These are phyloP conservation scores for Engystomops pustulosus DNA, from an alignment of 2,113 vertebrate genomes.

Conservation along the genomic window DNA sequence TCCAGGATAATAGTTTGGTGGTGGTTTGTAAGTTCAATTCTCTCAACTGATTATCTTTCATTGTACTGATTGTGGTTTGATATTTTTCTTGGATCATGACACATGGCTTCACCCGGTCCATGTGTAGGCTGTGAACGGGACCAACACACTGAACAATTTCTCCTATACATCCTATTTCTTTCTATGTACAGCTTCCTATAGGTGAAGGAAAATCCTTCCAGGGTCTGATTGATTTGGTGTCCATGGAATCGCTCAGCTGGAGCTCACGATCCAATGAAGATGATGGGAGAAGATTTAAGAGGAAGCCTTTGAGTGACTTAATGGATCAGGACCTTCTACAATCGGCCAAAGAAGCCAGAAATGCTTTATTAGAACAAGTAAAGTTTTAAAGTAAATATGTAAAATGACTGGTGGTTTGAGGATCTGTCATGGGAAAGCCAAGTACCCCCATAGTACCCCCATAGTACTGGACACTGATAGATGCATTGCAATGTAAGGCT, in stretches of 20 bases:
- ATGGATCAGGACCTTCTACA: conserved; percentile 79
- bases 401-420: not conserved
- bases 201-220: conserved; percentile 87
- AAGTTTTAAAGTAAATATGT: conserved; percentile 76
- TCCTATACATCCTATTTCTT: no score
- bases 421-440: not conserved
- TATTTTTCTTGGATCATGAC: no score
- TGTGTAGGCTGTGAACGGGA: no score
- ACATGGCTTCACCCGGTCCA: no score
- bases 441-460: no score
- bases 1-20: no score
- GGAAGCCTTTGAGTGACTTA: conserved; percentile 69
- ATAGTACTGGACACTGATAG: no score
- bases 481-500: no score
- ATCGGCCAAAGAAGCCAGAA: conserved; percentile 80
- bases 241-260: conserved; percentile 85
- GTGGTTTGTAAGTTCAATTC: no score
- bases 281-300: conserved; percentile 85
- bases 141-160: no score
- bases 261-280: conserved; percentile 66
- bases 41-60: no score
- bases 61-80: no score
- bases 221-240: conserved; percentile 89
- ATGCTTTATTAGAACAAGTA: conserved; percentile 92
- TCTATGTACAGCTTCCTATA: conserved; percentile 78